phyloP scores from a whole-genome alignment of 2,797 vertebrate genomes.

The Protonibea diacanthus region DNA sequence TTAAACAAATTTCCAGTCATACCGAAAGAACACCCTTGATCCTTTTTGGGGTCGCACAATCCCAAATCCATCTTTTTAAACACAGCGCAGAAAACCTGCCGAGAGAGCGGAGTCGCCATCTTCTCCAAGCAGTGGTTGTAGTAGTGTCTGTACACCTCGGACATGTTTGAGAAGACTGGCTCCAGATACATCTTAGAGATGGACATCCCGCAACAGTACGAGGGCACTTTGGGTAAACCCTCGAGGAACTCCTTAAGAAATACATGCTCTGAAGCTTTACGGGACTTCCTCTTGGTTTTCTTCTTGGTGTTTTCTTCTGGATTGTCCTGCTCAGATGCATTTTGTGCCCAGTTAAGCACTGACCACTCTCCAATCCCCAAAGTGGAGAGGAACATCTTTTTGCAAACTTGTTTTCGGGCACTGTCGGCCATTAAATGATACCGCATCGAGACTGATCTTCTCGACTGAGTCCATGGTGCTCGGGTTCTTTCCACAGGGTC shows the following conservation, averaged over 20 bases:
- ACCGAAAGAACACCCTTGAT: constrained; percentile 35
- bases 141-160: constrained; percentile 63
- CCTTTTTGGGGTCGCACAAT: constrained; percentile 50
- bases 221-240: constrained; percentile 57
- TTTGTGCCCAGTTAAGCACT: constrained; percentile 67
- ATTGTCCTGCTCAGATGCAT: background rate
- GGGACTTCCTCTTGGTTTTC: constrained; percentile 53
- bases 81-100: constrained; percentile 63
- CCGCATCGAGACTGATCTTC: constrained; percentile 64
- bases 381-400: constrained; percentile 70
- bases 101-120: constrained; percentile 38
- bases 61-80: constrained; percentile 69
- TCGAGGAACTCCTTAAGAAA: constrained; percentile 61
- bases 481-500: constrained; percentile 62
- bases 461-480: constrained; percentile 61
- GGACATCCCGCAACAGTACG: constrained; percentile 30
- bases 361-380: constrained; percentile 71
- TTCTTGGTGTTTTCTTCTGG: constrained; percentile 39
- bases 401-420: constrained; percentile 63
- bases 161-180: constrained; percentile 67
- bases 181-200: constrained; percentile 56
- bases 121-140: constrained; percentile 57
- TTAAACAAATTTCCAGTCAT: constrained; percentile 49
- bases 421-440: constrained; percentile 46
- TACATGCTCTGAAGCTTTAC: constrained; percentile 51